Conservation (phyloP, 2,888 invertebrate species). For the Habroteleia sp. region DNA sequence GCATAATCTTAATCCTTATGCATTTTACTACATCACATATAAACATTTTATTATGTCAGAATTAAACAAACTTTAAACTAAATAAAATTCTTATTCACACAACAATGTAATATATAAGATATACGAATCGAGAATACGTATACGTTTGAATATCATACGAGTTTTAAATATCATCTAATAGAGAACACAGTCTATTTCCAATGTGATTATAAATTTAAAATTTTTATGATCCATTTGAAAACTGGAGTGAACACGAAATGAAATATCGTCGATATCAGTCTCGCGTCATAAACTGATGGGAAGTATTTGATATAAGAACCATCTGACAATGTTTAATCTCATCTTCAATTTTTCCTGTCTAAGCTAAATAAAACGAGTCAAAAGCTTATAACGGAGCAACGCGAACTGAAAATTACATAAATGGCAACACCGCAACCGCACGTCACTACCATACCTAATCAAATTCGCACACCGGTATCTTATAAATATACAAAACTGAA, state of each 20-base stretch:
- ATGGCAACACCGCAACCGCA: slow-evolving; percentile 6
- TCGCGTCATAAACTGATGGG: slow-evolving; percentile 6
- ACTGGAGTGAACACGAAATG: slow-evolving; percentile 19
- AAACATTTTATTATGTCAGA: too few species aligned
- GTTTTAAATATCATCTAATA: too few species aligned
- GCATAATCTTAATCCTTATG: too few species aligned
- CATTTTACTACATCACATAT: too few species aligned
- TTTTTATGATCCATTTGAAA: background rate
- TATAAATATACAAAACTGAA: slow-evolving; percentile 12
- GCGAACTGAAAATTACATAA: slow-evolving; percentile 27
- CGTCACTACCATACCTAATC: slow-evolving; percentile 11
- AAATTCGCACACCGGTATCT: slow-evolving; percentile 6
- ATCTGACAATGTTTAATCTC: slow-evolving; percentile 30
- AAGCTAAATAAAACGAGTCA: slow-evolving; percentile 32
- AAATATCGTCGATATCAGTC: slow-evolving; percentile 10
- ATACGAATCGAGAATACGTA: too few species aligned
- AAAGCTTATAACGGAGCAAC: slow-evolving; percentile 17
- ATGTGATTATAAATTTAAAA: too few species aligned
- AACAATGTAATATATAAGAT: too few species aligned
- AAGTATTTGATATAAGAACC: slow-evolving; percentile 22
- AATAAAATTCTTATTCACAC: too few species aligned
- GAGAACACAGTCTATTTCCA: too few species aligned
- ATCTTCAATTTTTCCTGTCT: slow-evolving; percentile 23
- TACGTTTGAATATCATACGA: too few species aligned
- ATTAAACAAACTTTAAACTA: too few species aligned